These are phyloP conservation scores for Notothenia coriiceps DNA, from an alignment of 2,113 vertebrate genomes.

Conservation along the genomic window DNA sequence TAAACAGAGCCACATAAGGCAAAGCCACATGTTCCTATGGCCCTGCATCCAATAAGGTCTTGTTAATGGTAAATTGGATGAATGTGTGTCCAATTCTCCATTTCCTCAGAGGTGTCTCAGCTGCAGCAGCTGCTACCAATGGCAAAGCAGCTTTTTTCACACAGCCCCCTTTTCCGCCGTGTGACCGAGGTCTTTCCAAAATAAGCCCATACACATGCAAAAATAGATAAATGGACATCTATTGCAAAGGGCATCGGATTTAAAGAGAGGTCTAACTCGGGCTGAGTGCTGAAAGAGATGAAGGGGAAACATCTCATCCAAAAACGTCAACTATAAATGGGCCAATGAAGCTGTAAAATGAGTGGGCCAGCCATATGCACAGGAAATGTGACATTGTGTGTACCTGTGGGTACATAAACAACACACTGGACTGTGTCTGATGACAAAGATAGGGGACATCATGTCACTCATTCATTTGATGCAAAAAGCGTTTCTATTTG, in stretches of 20 bases:
- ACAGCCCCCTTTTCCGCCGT: slow-evolving; percentile 72
- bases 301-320: slow-evolving; percentile 55
- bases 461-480: slow-evolving; percentile 21
- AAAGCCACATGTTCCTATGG: slow-evolving; percentile 75
- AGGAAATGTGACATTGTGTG: slow-evolving; percentile 38
- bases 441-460: slow-evolving; percentile 24
- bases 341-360: slow-evolving; percentile 68
- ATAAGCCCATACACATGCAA: slow-evolving; percentile 80
- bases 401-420: slow-evolving; percentile 38
- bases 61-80: slow-evolving; percentile 87
- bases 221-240: slow-evolving; percentile 80
- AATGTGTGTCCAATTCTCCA: slow-evolving; percentile 85
- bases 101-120: slow-evolving; percentile 84
- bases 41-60: slow-evolving; percentile 86
- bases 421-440: slow-evolving; percentile 30
- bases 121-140: slow-evolving; percentile 87
- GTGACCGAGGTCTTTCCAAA: slow-evolving; percentile 80
- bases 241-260: slow-evolving; percentile 77
- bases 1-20: slow-evolving; percentile 76
- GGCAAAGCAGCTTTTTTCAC: slow-evolving; percentile 71
- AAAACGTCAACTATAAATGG: slow-evolving; percentile 70
- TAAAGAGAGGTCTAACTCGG: slow-evolving; percentile 68
- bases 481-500: slow-evolving; percentile 18
- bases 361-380: slow-evolving; percentile 44
- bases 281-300: slow-evolving; percentile 57